Percentiles rank a stretch among this genome's conserved stretches.
These are phyloP conservation scores for Poeciliopsis occidentalis DNA, from an alignment of 2,113 vertebrate genomes.

Conservation along the genomic window DNA sequence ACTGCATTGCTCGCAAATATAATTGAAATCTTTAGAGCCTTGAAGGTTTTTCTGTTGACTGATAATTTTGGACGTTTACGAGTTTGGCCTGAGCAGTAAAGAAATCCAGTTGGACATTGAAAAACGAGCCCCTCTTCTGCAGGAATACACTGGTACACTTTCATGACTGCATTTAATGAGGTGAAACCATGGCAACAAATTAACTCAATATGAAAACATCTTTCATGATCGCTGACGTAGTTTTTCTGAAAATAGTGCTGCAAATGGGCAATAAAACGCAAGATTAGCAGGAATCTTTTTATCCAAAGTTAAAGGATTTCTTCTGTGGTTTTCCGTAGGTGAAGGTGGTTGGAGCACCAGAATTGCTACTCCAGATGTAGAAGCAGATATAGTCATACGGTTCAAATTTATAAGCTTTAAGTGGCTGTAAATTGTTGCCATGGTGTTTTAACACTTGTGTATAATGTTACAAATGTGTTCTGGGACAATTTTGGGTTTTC, in stretches of 20 bases:
- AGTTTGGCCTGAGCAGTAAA: constrained; percentile 14
- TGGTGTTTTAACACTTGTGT: constrained; percentile 8
- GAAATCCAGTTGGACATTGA: constrained; percentile 16
- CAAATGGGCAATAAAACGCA: constrained; percentile 46
- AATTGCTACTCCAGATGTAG: constrained; percentile 22
- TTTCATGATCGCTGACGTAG: constrained; percentile 60
- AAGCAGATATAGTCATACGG: constrained; percentile 1
- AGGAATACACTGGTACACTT: constrained; percentile 42
- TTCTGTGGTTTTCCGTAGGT: constrained; percentile 9
- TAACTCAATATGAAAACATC: constrained; percentile 54
- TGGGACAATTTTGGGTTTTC: background rate
- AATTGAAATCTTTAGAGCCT: no score
- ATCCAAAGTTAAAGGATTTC: constrained; percentile 22
- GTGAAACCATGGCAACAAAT: constrained; percentile 57
- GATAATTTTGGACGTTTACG: constrained; percentile 21
- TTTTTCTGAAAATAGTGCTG: constrained; percentile 27
- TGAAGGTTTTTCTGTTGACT: constrained; percentile 9
- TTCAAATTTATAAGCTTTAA: constrained; percentile 9
- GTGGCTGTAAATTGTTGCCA: constrained; percentile 19
- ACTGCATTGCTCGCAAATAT: no score
- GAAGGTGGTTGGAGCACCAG: constrained; percentile 13
- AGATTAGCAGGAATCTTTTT: constrained; percentile 42
- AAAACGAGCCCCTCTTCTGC: constrained; percentile 34
- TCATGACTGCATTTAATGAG: constrained; percentile 51
- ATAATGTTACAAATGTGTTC: constrained; percentile 4